These are phyloP conservation scores for Wiebesia pumilae DNA, from an alignment of 1,140 invertebrate genomes.

Conservation along the genomic window DNA sequence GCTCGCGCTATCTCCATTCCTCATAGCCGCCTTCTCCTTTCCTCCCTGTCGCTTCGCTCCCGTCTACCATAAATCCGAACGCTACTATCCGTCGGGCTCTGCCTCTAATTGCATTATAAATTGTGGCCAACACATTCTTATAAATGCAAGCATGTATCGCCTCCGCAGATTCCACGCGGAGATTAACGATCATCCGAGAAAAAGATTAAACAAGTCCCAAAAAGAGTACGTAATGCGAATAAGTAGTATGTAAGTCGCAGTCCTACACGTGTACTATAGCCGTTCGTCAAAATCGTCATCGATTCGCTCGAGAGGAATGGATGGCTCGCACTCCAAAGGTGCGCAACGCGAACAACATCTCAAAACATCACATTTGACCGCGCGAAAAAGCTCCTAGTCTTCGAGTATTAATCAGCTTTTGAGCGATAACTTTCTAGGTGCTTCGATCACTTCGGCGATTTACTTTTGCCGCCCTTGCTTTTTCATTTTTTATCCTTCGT, in stretches of 20 bases:
- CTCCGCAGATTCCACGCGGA: slow-evolving; percentile 36
- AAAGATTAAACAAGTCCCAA: slow-evolving; percentile 23
- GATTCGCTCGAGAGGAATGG: neutral
- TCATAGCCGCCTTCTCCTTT: slow-evolving; percentile 28
- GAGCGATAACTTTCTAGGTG: neutral
- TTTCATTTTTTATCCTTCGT: neutral
- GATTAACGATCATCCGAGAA: slow-evolving; percentile 35
- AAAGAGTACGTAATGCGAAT: neutral
- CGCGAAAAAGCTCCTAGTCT: neutral
- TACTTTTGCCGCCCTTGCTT: neutral
- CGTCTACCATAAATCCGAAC: slow-evolving; percentile 72
- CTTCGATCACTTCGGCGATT: neutral
- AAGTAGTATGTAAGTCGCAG: neutral
- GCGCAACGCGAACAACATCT: too few relatives aligned
- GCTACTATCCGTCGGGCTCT: slow-evolving; percentile 66
- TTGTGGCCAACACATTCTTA: slow-evolving; percentile 70
- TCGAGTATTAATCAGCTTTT: neutral
- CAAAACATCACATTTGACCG: too few relatives aligned
- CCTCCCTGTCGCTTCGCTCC: slow-evolving; percentile 35
- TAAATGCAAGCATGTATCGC: slow-evolving; percentile 43
- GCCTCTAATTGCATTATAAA: slow-evolving; percentile 76
- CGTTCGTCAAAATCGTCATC: neutral
- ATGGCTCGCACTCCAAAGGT: too few relatives aligned
- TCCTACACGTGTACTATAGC: neutral
- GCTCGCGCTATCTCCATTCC: slow-evolving; percentile 44